These are phyloP conservation scores for Troides aeacus DNA, from an alignment of 2,888 invertebrate genomes.

Conservation along the genomic window DNA sequence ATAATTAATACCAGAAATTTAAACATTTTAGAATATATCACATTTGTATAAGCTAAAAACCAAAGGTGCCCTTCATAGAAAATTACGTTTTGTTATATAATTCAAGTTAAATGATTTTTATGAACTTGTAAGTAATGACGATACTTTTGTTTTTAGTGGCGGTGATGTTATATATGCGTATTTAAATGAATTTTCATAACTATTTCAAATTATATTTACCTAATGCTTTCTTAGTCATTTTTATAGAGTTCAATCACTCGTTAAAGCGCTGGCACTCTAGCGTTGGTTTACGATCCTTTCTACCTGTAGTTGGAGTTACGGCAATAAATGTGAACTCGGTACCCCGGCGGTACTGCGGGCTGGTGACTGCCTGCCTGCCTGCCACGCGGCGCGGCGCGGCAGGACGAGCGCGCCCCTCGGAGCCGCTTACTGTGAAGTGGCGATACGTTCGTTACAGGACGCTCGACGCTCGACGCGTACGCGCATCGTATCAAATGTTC, in stretches of 20 bases:
- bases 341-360: constrained; percentile 25
- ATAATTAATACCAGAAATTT: constrained; percentile 74
- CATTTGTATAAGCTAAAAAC: constrained; percentile 88
- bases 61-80: constrained; percentile 90
- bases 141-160: constrained; percentile 76
- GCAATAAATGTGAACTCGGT: constrained; percentile 55
- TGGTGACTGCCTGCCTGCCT: constrained; percentile 21
- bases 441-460: constrained; percentile 53
- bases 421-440: constrained; percentile 50
- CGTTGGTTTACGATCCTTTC: constrained; percentile 74
- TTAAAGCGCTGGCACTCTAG: constrained; percentile 79
- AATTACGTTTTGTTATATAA: constrained; percentile 79
- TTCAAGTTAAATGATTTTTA: constrained; percentile 78
- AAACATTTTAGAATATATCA: constrained; percentile 77
- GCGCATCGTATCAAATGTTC: constrained; percentile 45
- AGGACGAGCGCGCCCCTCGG: constrained; percentile 47
- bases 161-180: constrained; percentile 68
- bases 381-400: constrained; percentile 33
- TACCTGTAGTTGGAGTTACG: constrained; percentile 62
- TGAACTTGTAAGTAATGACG: constrained; percentile 76
- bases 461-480: constrained; percentile 44
- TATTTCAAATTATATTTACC: constrained; percentile 80
- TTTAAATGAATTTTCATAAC: constrained; percentile 73
- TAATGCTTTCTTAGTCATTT: constrained; percentile 74
- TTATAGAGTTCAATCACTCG: constrained; percentile 77